Evolutionary conservation across 2,113 vertebrate species (phyloP), one percentile per base, ranked within the genome.

Genomic region (Mystacornis crossleyi): DNA sequence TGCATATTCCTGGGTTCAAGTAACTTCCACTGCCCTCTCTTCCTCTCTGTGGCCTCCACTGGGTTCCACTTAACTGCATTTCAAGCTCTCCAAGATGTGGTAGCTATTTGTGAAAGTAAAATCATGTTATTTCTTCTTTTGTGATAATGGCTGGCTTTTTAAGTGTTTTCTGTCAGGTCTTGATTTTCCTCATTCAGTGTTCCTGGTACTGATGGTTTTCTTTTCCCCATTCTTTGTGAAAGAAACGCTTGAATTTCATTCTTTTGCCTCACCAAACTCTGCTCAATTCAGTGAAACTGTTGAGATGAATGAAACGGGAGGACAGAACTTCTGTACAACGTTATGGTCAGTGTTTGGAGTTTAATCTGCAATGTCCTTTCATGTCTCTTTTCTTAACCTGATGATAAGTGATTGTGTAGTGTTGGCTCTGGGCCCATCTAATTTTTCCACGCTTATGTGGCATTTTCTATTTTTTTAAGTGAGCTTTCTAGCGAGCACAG

Each of bases 31-130:
- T 92, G 88, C 87, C 79, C 92, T 88, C 43, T 90, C 43, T 92
- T 89, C 84, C 84, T 77, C 70, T 87, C 66, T 43, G 16, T 66
- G n/a, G 74, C 67, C 71, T 82, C 79, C 50, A 8, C 1, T 90
- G 79, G 26, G 50, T 91, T 97, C 85, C 47, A 78, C 58, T 88
- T 92, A 69, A 92, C 36, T 92, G 67, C 51, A 48, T 90, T 94
- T 94, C 66, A 77, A 73, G 31, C 29, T 43, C 38, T 81, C 53
- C 62, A 85, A 93, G 86, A 65, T 89, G 48, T 79, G 72, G 72
- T 64, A 92, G 69, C 48, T 71, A 73, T 95, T 67, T 88, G 66
- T 74, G 47, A 91, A 86, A 90, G 50, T 6, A 70, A 51, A 93
- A 62, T 42, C 34, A 25, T 42, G 15, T 38, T 60, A 10, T 54